Conservation (phyloP, 2,113 vertebrate genomes). For the Hydrochoerus hydrochaeris region DNA sequence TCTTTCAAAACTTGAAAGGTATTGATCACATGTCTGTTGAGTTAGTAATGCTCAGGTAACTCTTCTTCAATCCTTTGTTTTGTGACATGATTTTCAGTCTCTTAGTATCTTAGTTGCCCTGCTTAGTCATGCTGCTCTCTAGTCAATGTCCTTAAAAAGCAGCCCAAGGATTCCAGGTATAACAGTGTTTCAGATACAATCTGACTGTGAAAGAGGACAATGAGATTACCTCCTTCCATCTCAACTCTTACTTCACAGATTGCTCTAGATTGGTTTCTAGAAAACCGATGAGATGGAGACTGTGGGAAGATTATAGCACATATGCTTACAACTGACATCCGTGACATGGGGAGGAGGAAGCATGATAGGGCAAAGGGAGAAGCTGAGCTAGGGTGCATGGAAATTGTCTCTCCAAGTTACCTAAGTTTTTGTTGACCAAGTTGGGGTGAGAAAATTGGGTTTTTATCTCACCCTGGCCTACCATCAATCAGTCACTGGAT, state of each 20-base stretch:
- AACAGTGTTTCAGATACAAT: not conserved
- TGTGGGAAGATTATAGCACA: not conserved
- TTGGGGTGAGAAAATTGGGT: not conserved
- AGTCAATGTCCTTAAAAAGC: not conserved
- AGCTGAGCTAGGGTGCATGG: not conserved
- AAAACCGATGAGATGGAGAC: not conserved
- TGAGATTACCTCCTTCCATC: not conserved
- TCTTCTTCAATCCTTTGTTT: not conserved
- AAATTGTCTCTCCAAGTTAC: not conserved
- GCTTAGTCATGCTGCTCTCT: not conserved
- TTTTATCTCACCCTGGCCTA: not conserved
- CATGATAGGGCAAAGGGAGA: not conserved
- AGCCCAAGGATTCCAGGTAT: not conserved
- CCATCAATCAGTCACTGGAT: not conserved
- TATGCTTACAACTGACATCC: not conserved
- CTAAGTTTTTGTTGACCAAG: not conserved
- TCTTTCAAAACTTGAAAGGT: not conserved
- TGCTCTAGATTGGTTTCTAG: not conserved
- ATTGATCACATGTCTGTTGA: not conserved
- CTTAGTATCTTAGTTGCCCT: not conserved
- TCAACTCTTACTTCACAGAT: not conserved
- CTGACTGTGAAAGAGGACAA: not conserved
- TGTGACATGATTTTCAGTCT: not conserved
- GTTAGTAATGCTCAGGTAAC: not conserved
- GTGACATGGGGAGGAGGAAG: not conserved